Evolutionary conservation across 2,113 vertebrate genomes (phyloP).

Genomic region (Mustela nigripes): DNA sequence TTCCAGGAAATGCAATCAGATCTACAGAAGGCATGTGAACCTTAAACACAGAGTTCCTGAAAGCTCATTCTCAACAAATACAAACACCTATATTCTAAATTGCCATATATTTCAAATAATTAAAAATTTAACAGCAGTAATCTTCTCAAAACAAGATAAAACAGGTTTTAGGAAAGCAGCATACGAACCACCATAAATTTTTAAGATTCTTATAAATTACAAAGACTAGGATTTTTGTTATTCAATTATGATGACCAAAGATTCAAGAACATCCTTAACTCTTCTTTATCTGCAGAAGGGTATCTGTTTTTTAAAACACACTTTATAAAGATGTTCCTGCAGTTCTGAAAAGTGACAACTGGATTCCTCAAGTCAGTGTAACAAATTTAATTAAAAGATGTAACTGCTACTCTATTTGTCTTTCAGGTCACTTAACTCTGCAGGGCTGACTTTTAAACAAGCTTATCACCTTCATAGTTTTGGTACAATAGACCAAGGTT

Average conservation of each 20-base stretch:
- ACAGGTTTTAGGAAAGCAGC: background rate
- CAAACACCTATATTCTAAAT: conserved; percentile 21
- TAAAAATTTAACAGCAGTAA: conserved; percentile 11
- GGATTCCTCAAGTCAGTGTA: conserved; percentile 22
- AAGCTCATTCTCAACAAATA: conserved; percentile 38
- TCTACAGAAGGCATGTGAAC: conserved; percentile 14
- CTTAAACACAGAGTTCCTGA: background rate
- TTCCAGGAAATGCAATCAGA: conserved; percentile 35
- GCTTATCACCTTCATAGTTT: conserved; percentile 39
- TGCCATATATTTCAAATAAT: conserved; percentile 49
- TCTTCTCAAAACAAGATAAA: conserved; percentile 53
- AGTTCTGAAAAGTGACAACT: conserved; percentile 24
- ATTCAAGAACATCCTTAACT: conserved; percentile 15
- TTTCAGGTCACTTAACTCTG: conserved; percentile 16
- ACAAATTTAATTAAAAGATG: conserved; percentile 60
- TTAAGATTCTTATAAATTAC: conserved; percentile 32
- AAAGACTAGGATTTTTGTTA: conserved; percentile 25
- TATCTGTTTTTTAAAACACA: background rate
- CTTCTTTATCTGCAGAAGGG: background rate
- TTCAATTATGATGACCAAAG: background rate
- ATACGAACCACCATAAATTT: background rate
- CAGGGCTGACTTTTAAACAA: conserved; percentile 22
- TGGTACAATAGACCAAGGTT: conserved; percentile 4
- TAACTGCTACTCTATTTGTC: conserved; percentile 9
- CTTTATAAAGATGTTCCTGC: background rate